A percentile compares a stretch with the other conserved stretches of the same genome.
phyloP scores from a whole-genome alignment of 2,797 vertebrate genomes.

The Salmo trutta region DNA sequence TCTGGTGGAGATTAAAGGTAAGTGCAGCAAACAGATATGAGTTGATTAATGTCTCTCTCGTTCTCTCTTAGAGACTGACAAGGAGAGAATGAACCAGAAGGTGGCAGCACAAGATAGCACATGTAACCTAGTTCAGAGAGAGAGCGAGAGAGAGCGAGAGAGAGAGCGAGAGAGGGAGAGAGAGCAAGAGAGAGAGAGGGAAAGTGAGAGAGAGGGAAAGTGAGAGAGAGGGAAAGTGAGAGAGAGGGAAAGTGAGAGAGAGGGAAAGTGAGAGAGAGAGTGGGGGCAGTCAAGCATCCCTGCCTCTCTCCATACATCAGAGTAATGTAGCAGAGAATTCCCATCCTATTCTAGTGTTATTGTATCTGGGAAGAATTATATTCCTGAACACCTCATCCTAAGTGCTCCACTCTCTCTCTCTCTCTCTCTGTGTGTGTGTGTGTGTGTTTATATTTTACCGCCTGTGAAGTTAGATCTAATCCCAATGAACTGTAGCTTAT shows the following conservation, averaged over 20 bases:
- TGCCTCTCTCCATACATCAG: neutral
- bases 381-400: constrained; percentile 26
- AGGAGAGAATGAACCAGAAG: constrained; percentile 55
- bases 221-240: neutral
- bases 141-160: neutral
- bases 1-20: constrained; percentile 42
- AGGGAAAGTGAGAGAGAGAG: neutral
- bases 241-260: neutral
- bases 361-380: constrained; percentile 31
- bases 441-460: constrained; percentile 23
- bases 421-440: neutral
- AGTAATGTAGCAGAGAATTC: neutral
- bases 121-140: neutral
- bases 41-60: neutral
- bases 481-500: constrained; percentile 59
- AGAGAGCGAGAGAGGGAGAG: neutral
- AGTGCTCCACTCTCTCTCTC: constrained; percentile 30
- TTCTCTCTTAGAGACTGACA: constrained; percentile 5
- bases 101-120: constrained; percentile 65
- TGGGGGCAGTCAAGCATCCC: neutral
- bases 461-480: constrained; percentile 55
- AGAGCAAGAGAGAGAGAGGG: neutral
- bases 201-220: neutral
- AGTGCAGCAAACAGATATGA: neutral
- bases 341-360: constrained; percentile 15